Percentiles rank a stretch among this genome's conserved stretches.
Evolutionary conservation across 2,888 invertebrate species (phyloP).

Genomic region (Orchestes rusci): DNA sequence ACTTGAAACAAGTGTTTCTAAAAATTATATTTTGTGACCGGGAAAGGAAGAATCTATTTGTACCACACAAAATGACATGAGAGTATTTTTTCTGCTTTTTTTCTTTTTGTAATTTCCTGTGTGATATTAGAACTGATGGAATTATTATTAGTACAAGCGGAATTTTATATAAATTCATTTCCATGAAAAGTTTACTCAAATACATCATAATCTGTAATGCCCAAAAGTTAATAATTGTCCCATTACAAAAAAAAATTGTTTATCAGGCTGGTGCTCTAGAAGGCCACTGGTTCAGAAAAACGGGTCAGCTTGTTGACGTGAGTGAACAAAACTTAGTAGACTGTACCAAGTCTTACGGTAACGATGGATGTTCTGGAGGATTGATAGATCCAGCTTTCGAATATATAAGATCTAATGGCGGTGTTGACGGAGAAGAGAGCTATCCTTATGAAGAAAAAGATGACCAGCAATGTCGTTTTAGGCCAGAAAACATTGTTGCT

Average conservation of each 20-base stretch:
- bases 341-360: slow-evolving; percentile 47
- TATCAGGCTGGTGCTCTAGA: slow-evolving; percentile 52
- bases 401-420: slow-evolving; percentile 46
- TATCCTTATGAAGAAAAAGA: slow-evolving; percentile 47
- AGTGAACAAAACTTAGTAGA: slow-evolving; percentile 53
- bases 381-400: slow-evolving; percentile 48
- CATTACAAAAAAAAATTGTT: slow-evolving; percentile 5
- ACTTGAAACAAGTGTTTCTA: no score
- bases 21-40: no score
- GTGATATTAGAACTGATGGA: no score
- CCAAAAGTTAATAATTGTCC: no score
- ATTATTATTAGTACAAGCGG: no score
- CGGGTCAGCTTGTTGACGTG: slow-evolving; percentile 46
- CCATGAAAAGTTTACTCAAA: no score
- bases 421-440: slow-evolving; percentile 49
- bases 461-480: slow-evolving; percentile 31
- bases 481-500: slow-evolving; percentile 29
- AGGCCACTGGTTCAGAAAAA: slow-evolving; percentile 49
- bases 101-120: no score
- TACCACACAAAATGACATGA: no score
- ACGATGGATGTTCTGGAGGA: slow-evolving; percentile 51
- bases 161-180: no score
- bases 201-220: no score
- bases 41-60: no score
- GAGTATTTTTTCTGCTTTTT: no score